Conservation (phyloP, 2,888 invertebrate species). For the Chydorus sphaericus region DNA sequence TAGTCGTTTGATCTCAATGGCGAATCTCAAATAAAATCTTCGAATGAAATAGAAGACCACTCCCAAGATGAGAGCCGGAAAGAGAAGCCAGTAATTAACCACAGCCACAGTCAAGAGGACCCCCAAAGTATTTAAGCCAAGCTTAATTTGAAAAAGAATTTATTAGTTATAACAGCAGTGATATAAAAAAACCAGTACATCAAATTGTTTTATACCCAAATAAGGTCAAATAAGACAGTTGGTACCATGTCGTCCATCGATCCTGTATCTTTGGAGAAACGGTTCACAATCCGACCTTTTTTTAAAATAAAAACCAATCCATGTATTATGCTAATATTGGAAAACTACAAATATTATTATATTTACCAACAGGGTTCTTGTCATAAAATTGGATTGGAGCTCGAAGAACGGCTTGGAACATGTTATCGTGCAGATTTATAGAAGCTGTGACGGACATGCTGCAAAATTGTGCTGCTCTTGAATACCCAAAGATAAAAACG, state of each 20-base stretch:
- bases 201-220: slow-evolving; percentile 19
- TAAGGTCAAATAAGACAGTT: slow-evolving; percentile 36
- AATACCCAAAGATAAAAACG: slow-evolving; percentile 25
- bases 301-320: slow-evolving; percentile 1
- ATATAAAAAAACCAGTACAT: slow-evolving; percentile 28
- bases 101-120: slow-evolving; percentile 33
- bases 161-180: slow-evolving; percentile 26
- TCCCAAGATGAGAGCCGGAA: slow-evolving; percentile 28
- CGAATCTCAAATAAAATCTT: slow-evolving; percentile 31
- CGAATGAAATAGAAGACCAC: slow-evolving; percentile 29
- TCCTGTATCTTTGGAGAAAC: slow-evolving; percentile 73
- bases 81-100: slow-evolving; percentile 29
- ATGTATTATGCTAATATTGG: too few species aligned
- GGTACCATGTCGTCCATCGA: slow-evolving; percentile 59
- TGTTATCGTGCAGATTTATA: slow-evolving; percentile 31
- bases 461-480: slow-evolving; percentile 30
- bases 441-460: slow-evolving; percentile 29
- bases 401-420: slow-evolving; percentile 34
- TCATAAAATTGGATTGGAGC: slow-evolving; percentile 55
- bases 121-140: slow-evolving; percentile 26
- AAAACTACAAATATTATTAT: too few species aligned
- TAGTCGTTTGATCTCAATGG: slow-evolving; percentile 34
- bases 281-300: slow-evolving; percentile 49
- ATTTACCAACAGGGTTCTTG: slow-evolving; percentile 63
- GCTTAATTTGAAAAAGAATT: slow-evolving; percentile 16